These are phyloP conservation scores for Coremacera marginata DNA, from an alignment of 2,888 invertebrate species.

Conservation along the genomic window DNA sequence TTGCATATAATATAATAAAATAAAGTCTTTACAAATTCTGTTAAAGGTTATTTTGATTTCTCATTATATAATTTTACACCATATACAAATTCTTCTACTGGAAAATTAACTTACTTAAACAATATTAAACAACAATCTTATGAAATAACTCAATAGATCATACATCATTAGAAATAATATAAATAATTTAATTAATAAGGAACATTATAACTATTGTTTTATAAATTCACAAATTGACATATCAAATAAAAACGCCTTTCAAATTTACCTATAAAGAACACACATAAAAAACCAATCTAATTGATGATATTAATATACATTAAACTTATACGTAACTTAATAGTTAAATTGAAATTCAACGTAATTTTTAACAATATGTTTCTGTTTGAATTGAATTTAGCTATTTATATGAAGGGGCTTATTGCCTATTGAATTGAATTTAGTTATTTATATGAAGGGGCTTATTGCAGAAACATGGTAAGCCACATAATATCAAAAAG, in stretches of 20 bases:
- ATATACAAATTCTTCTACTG: slow-evolving; percentile 24
- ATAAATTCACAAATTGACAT: slow-evolving; percentile 8
- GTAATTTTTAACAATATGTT: neutral
- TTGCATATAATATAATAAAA: slow-evolving; percentile 15
- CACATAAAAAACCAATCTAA: slow-evolving; percentile 6
- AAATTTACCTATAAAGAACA: slow-evolving; percentile 4
- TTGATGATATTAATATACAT: neutral
- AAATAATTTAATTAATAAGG: slow-evolving; percentile 18
- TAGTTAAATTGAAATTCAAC: slow-evolving; percentile 35
- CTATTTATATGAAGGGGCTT: neutral
- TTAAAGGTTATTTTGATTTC: slow-evolving; percentile 19
- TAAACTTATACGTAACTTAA: neutral
- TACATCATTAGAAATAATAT: slow-evolving; percentile 16
- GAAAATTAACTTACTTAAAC: slow-evolving; percentile 8
- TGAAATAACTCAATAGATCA: slow-evolving; percentile 17
- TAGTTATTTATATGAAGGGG: no score
- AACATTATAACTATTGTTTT: slow-evolving; percentile 21
- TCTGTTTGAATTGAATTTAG: no score
- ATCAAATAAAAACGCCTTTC: neutral
- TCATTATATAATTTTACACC: slow-evolving; percentile 24
- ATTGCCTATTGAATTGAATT: no score
- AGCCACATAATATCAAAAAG: no score
- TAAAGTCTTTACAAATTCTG: slow-evolving; percentile 1
- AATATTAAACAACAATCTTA: slow-evolving; percentile 26
- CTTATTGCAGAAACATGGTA: no score